These are phyloP conservation scores for Myrmecobius fasciatus DNA, from an alignment of 2,113 vertebrate genomes.

Conservation along the genomic window DNA sequence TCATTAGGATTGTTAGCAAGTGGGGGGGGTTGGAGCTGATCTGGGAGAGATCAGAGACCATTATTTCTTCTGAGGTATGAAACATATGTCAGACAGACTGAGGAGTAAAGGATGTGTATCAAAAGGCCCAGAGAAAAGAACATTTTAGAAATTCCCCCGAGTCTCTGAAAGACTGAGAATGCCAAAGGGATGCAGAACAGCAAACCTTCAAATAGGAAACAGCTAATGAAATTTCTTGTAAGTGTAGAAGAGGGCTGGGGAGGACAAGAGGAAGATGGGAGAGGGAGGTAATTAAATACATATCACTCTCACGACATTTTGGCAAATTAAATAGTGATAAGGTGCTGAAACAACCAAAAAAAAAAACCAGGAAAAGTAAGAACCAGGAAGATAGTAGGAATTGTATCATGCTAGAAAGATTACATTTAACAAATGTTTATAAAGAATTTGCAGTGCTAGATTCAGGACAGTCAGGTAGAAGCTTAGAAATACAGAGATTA, in stretches of 20 bases:
- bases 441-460: neutral
- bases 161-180: conserved; percentile 14
- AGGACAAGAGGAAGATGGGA: neutral
- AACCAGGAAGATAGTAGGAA: neutral
- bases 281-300: neutral
- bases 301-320: conserved; percentile 20
- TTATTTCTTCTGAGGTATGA: conserved; percentile 38
- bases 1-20: conserved; percentile 28
- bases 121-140: conserved; percentile 46
- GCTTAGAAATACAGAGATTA: neutral
- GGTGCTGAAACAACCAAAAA: conserved; percentile 12
- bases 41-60: conserved; percentile 13
- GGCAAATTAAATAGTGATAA: conserved; percentile 5
- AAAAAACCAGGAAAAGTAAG: neutral
- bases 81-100: neutral
- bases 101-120: conserved; percentile 51
- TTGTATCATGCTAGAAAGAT: neutral
- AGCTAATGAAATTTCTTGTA: conserved; percentile 41
- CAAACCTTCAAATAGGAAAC: conserved; percentile 40
- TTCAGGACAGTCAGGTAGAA: neutral
- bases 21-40: conserved; percentile 6
- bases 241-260: neutral
- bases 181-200: neutral
- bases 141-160: neutral
- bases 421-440: neutral